Conservation (phyloP, 2,888 invertebrate species). For the Latrodectus elegans region DNA sequence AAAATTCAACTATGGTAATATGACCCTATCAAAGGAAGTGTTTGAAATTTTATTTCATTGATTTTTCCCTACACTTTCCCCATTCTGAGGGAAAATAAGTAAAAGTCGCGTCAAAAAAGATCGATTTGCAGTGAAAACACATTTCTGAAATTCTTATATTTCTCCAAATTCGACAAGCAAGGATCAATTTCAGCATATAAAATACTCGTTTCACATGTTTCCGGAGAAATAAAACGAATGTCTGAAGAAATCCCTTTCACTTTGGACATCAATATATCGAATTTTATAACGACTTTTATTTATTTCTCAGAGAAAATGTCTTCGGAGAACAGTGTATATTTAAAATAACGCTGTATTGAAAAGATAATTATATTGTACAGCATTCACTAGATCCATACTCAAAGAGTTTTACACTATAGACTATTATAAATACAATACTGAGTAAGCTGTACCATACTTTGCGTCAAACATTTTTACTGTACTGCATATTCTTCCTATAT, state of each 20-base stretch:
- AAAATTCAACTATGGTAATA: neutral
- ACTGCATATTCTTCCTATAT: too few relatives aligned
- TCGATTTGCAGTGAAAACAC: neutral
- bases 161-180: neutral
- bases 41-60: neutral
- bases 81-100: neutral
- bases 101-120: neutral
- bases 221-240: neutral
- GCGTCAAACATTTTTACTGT: too few relatives aligned
- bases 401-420: too few relatives aligned
- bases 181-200: slow-evolving; percentile 13
- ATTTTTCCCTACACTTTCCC: neutral
- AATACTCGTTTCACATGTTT: slow-evolving; percentile 6
- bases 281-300: too few relatives aligned
- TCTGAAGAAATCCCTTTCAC: neutral
- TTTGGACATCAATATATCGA: neutral
- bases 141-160: neutral
- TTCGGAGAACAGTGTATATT: too few relatives aligned
- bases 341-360: too few relatives aligned
- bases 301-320: too few relatives aligned
- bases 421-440: too few relatives aligned
- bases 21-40: neutral
- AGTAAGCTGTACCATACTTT: too few relatives aligned
- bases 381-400: too few relatives aligned
- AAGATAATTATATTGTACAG: too few relatives aligned